Conservation (phyloP, 2,113 vertebrate species). For the Cygnus buccinator region DNA sequence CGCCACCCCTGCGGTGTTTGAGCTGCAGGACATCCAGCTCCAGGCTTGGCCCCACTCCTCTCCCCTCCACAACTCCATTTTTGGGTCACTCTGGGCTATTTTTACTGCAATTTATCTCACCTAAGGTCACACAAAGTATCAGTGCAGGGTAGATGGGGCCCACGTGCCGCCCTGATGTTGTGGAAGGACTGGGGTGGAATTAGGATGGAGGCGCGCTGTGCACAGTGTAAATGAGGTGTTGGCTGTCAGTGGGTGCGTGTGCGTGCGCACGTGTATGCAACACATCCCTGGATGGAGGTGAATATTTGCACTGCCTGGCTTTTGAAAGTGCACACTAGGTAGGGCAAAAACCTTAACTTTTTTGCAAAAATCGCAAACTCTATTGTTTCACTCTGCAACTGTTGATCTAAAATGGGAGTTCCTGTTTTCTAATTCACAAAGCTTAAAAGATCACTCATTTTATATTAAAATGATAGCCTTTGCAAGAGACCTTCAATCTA, state of each 20-base stretch:
- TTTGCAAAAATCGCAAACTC: not conserved
- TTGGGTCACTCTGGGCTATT: not conserved
- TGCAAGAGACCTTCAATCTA: constrained; percentile 80
- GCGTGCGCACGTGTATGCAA: not conserved
- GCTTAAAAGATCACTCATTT: constrained; percentile 72
- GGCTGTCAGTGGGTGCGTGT: not conserved
- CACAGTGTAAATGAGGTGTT: not conserved
- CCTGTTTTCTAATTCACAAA: constrained; percentile 73
- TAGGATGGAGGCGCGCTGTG: not conserved
- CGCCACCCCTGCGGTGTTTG: not conserved
- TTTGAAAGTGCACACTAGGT: fast-evolving
- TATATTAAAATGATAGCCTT: constrained; percentile 81
- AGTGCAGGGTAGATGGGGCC: not conserved
- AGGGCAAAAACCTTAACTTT: not conserved
- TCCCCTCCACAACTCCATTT: not conserved
- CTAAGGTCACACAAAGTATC: not conserved
- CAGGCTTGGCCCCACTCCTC: not conserved
- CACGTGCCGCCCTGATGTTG: not conserved
- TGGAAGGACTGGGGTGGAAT: not conserved
- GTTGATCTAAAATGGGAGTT: constrained; percentile 72
- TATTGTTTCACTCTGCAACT: constrained; percentile 48
- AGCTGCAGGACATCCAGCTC: not conserved
- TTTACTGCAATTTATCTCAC: not conserved
- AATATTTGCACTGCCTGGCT: not conserved
- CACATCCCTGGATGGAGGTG: not conserved